Conservation (phyloP, 1,140 invertebrate genomes). For the Riptortus pedestris region DNA sequence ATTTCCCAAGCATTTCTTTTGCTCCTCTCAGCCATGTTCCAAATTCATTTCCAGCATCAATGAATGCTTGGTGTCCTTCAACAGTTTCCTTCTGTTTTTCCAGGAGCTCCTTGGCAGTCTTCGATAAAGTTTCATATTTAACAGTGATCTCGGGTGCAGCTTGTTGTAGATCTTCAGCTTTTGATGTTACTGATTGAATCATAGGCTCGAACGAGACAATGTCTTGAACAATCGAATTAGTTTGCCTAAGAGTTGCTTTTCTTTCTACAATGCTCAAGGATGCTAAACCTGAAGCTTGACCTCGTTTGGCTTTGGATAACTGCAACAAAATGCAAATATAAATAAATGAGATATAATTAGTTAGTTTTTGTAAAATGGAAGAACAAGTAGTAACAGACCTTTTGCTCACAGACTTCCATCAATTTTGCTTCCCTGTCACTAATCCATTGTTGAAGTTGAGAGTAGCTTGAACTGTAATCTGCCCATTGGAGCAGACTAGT, state of each 20-base stretch:
- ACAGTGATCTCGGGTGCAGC: slow-evolving; percentile 77
- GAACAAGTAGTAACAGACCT: slow-evolving; percentile 36
- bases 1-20: slow-evolving; percentile 82
- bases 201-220: slow-evolving; percentile 90
- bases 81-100: slow-evolving; percentile 81
- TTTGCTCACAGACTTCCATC: slow-evolving; percentile 83
- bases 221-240: slow-evolving; percentile 86
- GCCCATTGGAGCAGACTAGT: slow-evolving; percentile 87
- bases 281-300: slow-evolving; percentile 57
- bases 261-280: slow-evolving; percentile 69
- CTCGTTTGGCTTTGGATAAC: slow-evolving; percentile 61
- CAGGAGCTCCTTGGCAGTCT: slow-evolving; percentile 73
- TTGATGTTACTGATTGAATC: slow-evolving; percentile 84
- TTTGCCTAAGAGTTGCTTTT: slow-evolving; percentile 78
- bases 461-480: slow-evolving; percentile 86
- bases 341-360: background rate
- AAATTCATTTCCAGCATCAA: slow-evolving; percentile 84
- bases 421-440: slow-evolving; percentile 84
- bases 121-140: slow-evolving; percentile 80
- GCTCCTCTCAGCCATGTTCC: slow-evolving; percentile 80
- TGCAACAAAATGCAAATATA: slow-evolving; percentile 25
- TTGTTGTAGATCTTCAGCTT: slow-evolving; percentile 79
- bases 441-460: slow-evolving; percentile 90
- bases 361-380: background rate
- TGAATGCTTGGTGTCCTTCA: slow-evolving; percentile 78